Conservation (phyloP, 2,113 vertebrate genomes). For the Psephotus haematonotus region DNA sequence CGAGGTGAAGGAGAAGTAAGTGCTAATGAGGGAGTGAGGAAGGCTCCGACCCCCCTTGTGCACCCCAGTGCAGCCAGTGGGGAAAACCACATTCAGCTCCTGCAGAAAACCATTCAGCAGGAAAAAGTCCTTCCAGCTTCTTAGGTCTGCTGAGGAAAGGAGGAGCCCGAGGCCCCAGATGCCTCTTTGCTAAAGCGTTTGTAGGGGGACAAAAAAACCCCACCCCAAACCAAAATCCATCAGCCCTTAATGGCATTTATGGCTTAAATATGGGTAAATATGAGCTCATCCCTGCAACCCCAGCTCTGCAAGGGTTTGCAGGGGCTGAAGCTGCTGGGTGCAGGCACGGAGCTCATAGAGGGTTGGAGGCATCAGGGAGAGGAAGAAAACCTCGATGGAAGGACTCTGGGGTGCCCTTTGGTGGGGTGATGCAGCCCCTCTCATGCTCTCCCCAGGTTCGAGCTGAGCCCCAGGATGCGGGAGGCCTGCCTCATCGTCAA, state of each 20-base stretch:
- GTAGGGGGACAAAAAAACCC: background rate
- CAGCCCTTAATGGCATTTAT: background rate
- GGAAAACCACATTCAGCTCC: background rate
- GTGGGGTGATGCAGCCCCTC: background rate
- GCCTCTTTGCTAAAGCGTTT: background rate
- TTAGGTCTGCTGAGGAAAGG: background rate
- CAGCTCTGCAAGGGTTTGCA: rapidly evolving
- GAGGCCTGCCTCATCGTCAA: slow-evolving; percentile 89
- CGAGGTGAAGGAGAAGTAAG: slow-evolving; percentile 86
- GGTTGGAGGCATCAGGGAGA: background rate
- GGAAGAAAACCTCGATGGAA: rapidly evolving
- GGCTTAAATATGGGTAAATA: background rate
- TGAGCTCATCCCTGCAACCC: rapidly evolving
- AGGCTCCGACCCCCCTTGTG: background rate
- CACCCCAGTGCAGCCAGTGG: background rate
- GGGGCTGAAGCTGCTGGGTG: background rate
- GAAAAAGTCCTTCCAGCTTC: background rate
- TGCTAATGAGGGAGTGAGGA: background rate
- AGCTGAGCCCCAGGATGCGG: slow-evolving; percentile 89
- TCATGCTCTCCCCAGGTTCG: slow-evolving; percentile 75
- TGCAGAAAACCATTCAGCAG: background rate
- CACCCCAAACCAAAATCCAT: background rate
- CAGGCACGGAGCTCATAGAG: background rate
- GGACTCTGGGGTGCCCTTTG: background rate
- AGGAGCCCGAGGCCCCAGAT: background rate